Evolutionary conservation across 2,888 invertebrate genomes (phyloP).

Genomic region (Scaptomyza cyrtandrae): DNA sequence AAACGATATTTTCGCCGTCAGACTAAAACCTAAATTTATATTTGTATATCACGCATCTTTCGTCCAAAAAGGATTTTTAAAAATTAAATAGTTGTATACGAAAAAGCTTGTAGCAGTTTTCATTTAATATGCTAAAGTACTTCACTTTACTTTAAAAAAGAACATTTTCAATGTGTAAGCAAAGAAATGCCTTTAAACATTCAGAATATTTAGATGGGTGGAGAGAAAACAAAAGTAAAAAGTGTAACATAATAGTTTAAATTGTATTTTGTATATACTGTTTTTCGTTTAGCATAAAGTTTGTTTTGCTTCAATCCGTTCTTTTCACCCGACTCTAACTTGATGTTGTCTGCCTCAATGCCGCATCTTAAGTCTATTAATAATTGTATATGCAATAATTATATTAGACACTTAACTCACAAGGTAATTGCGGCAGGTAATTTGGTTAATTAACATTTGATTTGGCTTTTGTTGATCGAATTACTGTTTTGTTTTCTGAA

Average conservation of each 20-base stretch:
- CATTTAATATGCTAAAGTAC: background rate
- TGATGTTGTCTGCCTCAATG: background rate
- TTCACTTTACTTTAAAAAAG: background rate
- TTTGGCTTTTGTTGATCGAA: constrained; percentile 29
- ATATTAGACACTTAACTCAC: constrained; percentile 27
- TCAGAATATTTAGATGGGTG: no score
- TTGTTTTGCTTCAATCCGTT: background rate
- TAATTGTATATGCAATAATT: constrained; percentile 40
- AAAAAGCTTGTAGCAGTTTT: background rate
- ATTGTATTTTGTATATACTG: no score
- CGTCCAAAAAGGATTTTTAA: background rate
- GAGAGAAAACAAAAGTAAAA: no score
- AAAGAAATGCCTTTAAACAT: no score
- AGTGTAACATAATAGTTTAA: no score
- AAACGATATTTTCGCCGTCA: background rate
- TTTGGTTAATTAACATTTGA: constrained; percentile 53
- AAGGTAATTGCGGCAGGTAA: constrained; percentile 22
- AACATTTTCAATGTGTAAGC: no score
- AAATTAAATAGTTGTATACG: no score
- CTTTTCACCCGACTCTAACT: background rate
- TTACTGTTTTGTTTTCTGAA: background rate
- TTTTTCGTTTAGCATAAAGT: background rate
- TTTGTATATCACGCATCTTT: background rate
- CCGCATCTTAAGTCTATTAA: constrained; percentile 22
- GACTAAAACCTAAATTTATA: background rate